Evolutionary conservation across 2,888 invertebrate genomes (phyloP), one percentile per base, ranked within the genome.

Genomic region (Hirtodrosophila confusa): DNA sequence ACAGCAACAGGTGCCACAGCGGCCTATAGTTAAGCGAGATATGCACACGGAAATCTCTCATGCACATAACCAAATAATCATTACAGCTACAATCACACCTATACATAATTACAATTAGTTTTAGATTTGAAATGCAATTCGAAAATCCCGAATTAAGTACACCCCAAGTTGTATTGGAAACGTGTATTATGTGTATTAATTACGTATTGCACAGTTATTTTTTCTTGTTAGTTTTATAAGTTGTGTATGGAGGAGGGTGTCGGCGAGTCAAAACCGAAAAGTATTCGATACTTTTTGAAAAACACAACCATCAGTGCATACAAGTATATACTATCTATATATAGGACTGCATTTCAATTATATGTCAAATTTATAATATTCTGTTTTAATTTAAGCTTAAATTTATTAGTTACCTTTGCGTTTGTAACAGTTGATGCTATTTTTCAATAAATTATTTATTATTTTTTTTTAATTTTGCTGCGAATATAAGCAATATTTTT

Each of bases 61-160:
- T 83, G 80, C 86, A 82, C 75, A 69, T 78, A 82, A 82, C 86
- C 82, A 82, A 82, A 82, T 86, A 78, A 80, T 58, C 51, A 44
- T 68, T 55, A 69, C 51, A 69, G 31, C 31, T 44, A 12, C 17
- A 17, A 41, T 68, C 51, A 69, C 51, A 69, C 36, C 29, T 44
- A 12, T 35, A 50, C 50, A 6, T 31, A 39, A 9, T 35, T 67
- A 51, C 9, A 68, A 49, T 74, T 74, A 73, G 55, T 57, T 69
- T 17, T 55, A 69, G 17, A 58, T 35, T 41, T 51, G 27, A 64
- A 72, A 64, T 51, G 69, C 69, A 64, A 54, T 73, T 39, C 69
- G 36, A 49, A 60, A 43, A 31, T 31, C 41, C 60, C 43, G 40
- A 11, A 69, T 36, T 54, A 54, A 12, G 43, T 63, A 60, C 65